Base-by-base conservation (phyloP, 1,140 invertebrate genomes). In the Bombus terrestris region DNA sequence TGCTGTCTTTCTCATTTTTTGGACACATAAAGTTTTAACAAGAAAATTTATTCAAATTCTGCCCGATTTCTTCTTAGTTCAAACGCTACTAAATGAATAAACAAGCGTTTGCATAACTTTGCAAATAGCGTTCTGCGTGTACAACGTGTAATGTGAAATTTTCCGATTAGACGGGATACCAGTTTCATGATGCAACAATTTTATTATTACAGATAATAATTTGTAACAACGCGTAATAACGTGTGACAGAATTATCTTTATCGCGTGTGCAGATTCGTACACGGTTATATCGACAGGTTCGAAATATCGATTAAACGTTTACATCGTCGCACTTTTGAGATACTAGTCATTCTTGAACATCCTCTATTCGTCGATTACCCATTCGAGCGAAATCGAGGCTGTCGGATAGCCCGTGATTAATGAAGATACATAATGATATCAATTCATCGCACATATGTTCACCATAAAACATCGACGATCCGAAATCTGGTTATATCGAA, bases 391-490 rank as follows among this genome's bases (percentile, higher is more conserved):
- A 77, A 78, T 41, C 76, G 76, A 78, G 39, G 43, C 76, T 66
- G 68, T 57, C 59, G 59, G 78, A 77, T 57, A 82, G 64, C 81
- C 78, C 43, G 72, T 87, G 78, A 88, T 88, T 88, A 88, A 88
- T 76, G 78, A 64, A 86, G 73, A 87, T 76, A 53, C 47, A 22
- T 53, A 71, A 64, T 73, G 86, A 88, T 88, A 86, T 88, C 86
- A 64, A 88, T 86, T 87, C 72, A 76, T 79, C 47, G 71, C 57
- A 57, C 53, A 22, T 32, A 22, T 13, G 68, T 66, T 62, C 37
- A 22, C 57, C 13, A 10, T n/a, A 43, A 81, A 86, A 66, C 62
- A 39, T 47, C 39, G 78, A 64, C 37, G 25, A 62, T 41, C 37
- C 39, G n/a, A 43, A 78, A 64, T 64, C 37, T 43, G 32, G 25